These are phyloP conservation scores for Kryptolebias marmoratus DNA, from an alignment of 2,113 vertebrate species.

Conservation along the genomic window DNA sequence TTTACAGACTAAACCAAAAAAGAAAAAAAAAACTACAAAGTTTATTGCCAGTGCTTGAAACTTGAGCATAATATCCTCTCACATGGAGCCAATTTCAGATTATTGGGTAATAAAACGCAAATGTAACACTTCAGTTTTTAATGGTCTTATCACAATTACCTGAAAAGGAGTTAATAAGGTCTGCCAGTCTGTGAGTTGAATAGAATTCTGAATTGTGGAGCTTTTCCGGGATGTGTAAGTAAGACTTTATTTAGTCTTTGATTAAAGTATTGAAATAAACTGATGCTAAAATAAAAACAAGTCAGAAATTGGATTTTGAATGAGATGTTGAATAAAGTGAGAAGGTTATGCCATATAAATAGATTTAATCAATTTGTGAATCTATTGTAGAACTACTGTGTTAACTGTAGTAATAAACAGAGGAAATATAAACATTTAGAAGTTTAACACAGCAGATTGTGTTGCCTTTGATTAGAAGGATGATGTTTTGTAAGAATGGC, in stretches of 20 bases:
- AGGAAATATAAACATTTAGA: neutral
- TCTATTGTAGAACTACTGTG: too few relatives aligned
- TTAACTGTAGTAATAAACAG: too few relatives aligned
- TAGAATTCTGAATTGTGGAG: neutral
- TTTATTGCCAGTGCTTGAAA: neutral
- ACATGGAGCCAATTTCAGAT: neutral
- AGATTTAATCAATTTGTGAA: neutral
- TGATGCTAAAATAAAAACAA: neutral
- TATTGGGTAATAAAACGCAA: neutral
- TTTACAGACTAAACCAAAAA: neutral
- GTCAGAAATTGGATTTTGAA: too few relatives aligned
- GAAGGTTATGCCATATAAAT: neutral
- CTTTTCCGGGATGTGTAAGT: neutral
- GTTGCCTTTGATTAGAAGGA: conserved; percentile 3
- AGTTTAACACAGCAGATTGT: neutral
- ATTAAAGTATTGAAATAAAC: neutral
- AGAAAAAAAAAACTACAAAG: too few relatives aligned
- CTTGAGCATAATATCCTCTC: neutral
- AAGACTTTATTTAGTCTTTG: neutral
- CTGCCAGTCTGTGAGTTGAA: neutral
- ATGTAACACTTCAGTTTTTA: neutral
- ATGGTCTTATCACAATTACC: neutral
- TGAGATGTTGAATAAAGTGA: neutral
- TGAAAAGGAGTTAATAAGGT: neutral
- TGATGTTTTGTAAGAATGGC: neutral